Evolutionary conservation across 2,888 invertebrate species (phyloP).

Genomic region (Macrophya alboannulata): DNA sequence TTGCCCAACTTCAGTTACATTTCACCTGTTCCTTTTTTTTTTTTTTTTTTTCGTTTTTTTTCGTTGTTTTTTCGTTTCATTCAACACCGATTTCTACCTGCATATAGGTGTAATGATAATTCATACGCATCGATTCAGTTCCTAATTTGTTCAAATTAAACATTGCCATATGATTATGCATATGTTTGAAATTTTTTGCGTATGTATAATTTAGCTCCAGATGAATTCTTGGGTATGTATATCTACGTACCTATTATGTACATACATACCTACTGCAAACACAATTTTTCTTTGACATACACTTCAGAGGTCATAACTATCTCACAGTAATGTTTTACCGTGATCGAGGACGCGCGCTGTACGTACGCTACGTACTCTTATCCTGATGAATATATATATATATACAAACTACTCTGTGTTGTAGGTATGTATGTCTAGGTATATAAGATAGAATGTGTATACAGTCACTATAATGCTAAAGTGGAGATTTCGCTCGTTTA

Average conservation of each 20-base stretch:
- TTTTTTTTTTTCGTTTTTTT: not conserved
- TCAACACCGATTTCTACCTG: not conserved
- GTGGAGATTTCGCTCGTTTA: not conserved
- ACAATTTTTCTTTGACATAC: constrained; percentile 41
- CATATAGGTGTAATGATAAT: too few relatives aligned
- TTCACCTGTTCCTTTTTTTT: constrained; percentile 19
- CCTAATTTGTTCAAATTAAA: not conserved
- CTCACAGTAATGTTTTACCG: constrained; percentile 47
- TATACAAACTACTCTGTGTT: not conserved
- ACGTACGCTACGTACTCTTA: constrained; percentile 2
- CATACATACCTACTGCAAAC: too few relatives aligned
- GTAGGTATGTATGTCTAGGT: not conserved
- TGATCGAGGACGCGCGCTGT: constrained; percentile 34
- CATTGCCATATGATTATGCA: not conserved
- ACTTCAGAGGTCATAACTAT: constrained; percentile 49
- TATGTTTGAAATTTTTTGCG: too few relatives aligned
- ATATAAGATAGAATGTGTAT: not conserved
- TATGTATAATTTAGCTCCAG: too few relatives aligned
- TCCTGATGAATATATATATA: not conserved
- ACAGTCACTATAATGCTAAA: not conserved
- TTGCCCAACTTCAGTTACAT: constrained; percentile 25
- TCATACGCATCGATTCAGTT: not conserved
- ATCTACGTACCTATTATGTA: too few relatives aligned
- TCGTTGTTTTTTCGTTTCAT: not conserved
- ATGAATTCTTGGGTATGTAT: too few relatives aligned